These are phyloP conservation scores for Cavia porcellus DNA, from an alignment of 2,113 vertebrate genomes.

Conservation along the genomic window DNA sequence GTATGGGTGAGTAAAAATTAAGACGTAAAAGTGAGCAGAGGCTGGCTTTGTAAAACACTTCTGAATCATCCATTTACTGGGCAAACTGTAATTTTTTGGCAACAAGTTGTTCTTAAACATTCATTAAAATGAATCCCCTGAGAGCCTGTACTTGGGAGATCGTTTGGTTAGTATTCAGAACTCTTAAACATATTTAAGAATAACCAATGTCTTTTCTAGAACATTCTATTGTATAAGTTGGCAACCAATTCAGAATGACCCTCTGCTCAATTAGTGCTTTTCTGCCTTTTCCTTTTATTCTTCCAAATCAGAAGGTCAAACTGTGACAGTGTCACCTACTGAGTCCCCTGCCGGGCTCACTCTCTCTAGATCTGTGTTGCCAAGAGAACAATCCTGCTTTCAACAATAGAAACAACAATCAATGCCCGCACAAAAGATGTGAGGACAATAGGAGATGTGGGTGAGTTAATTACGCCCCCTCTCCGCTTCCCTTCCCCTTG, in stretches of 20 bases:
- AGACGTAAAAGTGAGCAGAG: conserved; percentile 30
- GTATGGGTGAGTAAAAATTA: conserved; percentile 49
- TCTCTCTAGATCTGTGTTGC: conserved; percentile 31
- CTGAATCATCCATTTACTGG: conserved; percentile 43
- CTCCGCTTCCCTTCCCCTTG: neutral
- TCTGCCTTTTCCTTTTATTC: conserved; percentile 52
- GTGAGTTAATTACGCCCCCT: conserved; percentile 60
- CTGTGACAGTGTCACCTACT: conserved; percentile 18
- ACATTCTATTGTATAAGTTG: conserved; percentile 26
- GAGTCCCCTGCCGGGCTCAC: neutral
- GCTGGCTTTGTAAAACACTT: conserved; percentile 42
- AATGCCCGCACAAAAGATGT: conserved; percentile 53
- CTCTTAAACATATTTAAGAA: conserved; percentile 67
- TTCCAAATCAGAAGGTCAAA: conserved; percentile 58
- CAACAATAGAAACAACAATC: conserved; percentile 60
- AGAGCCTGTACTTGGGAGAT: conserved; percentile 51
- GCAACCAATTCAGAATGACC: conserved; percentile 53
- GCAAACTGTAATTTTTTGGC: conserved; percentile 57
- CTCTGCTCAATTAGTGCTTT: conserved; percentile 7
- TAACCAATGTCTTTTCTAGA: conserved; percentile 29
- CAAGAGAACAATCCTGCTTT: conserved; percentile 71
- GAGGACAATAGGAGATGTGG: conserved; percentile 65
- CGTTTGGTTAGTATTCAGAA: conserved; percentile 21
- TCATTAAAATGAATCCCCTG: conserved; percentile 62
- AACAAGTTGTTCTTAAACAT: conserved; percentile 67